phyloP scores from a whole-genome alignment of 2,888 invertebrate genomes.

The Melipona bicolor region DNA sequence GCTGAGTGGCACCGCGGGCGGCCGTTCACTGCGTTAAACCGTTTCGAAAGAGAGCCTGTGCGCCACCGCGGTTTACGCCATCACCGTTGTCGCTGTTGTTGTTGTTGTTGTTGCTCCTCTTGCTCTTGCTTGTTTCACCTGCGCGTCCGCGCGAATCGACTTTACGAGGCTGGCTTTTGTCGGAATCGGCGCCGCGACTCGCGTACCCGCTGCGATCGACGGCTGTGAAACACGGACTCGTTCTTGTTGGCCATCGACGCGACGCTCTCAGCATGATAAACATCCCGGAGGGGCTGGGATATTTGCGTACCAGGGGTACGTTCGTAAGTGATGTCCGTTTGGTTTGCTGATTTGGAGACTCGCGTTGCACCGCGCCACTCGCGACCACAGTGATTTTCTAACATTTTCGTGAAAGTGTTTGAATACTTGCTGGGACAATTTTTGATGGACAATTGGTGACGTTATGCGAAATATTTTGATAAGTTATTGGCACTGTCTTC shows the following conservation, averaged over 20 bases:
- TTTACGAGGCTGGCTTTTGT: conserved; percentile 45
- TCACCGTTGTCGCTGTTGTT: background rate
- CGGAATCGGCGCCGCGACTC: conserved; percentile 33
- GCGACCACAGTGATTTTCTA: background rate
- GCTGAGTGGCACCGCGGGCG: conserved; percentile 63
- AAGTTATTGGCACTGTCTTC: background rate
- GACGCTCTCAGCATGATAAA: conserved; percentile 9
- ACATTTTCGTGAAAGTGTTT: background rate
- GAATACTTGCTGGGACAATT: background rate
- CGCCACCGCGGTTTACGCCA: conserved; percentile 53
- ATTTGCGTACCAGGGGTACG: background rate
- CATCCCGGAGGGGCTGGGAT: background rate
- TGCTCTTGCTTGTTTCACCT: conserved; percentile 35
- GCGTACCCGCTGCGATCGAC: conserved; percentile 36
- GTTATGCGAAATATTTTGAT: background rate
- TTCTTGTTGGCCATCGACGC: conserved; percentile 7
- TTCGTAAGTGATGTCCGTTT: background rate
- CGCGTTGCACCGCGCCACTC: background rate
- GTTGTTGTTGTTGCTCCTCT: background rate
- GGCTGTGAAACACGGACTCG: conserved; percentile 12
- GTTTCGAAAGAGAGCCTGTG: conserved; percentile 68
- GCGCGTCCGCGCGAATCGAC: conserved; percentile 25
- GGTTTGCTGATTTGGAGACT: background rate
- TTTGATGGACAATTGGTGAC: background rate
- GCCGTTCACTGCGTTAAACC: conserved; percentile 74